phyloP scores from a whole-genome alignment of 1,140 invertebrate genomes.

The Polypedilum vanderplanki region DNA sequence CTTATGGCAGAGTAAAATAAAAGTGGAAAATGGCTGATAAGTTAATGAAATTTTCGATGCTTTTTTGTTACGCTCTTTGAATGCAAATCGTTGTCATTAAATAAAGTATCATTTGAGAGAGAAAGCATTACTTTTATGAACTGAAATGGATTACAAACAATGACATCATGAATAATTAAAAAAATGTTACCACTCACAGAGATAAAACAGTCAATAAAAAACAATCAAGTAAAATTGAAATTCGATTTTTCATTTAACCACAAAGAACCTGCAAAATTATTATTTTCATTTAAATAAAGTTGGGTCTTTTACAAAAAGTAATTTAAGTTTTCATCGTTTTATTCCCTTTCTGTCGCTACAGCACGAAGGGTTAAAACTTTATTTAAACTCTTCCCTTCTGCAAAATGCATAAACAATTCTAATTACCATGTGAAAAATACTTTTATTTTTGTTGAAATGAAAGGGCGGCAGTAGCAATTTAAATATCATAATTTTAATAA shows the following conservation, averaged over 20 bases:
- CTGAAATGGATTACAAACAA: not conserved
- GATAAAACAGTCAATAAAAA: slow-evolving; percentile 23
- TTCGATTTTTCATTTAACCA: not conserved
- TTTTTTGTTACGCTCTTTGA: not conserved
- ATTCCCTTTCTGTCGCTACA: not conserved
- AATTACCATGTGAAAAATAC: not conserved
- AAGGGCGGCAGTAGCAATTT: not conserved
- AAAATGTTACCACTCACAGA: not conserved
- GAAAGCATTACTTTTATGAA: not conserved
- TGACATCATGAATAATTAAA: slow-evolving; percentile 6
- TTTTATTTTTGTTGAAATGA: not conserved
- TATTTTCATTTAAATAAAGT: not conserved
- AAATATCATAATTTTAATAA: slow-evolving; percentile 29
- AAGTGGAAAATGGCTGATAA: not conserved
- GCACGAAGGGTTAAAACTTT: not conserved
- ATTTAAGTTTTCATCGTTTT: not conserved
- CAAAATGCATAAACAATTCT: not conserved
- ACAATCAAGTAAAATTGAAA: not conserved
- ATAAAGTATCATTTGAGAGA: not conserved
- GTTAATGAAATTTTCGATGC: not conserved
- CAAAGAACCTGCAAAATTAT: not conserved
- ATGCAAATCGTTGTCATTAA: slow-evolving; percentile 20
- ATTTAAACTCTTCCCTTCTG: not conserved
- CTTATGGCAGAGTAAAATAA: not conserved
- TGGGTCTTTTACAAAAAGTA: not conserved